Evolutionary conservation across 2,888 invertebrate species (phyloP).

Genomic region (Amphipyra berbera): DNA sequence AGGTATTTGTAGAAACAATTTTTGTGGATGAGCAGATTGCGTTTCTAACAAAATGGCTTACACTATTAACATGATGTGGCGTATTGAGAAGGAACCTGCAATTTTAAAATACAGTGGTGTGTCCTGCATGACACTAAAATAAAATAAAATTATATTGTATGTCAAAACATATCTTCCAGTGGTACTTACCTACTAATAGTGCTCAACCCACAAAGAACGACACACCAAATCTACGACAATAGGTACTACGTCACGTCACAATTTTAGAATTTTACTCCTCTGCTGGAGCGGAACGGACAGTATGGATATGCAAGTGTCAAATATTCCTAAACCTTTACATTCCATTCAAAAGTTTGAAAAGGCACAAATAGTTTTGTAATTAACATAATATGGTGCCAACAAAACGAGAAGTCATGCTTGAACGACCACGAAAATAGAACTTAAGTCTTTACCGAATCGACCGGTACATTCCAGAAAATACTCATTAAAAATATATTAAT

Average conservation of each 20-base stretch:
- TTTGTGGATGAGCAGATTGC: slow-evolving; percentile 24
- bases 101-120: neutral
- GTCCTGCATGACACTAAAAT: too few relatives aligned
- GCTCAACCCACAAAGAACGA: too few relatives aligned
- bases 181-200: too few relatives aligned
- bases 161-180: too few relatives aligned
- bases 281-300: slow-evolving; percentile 32
- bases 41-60: slow-evolving; percentile 22
- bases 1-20: slow-evolving; percentile 44
- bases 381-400: slow-evolving; percentile 49
- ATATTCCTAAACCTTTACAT: slow-evolving; percentile 57
- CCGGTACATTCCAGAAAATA: slow-evolving; percentile 21
- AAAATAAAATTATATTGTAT: too few relatives aligned
- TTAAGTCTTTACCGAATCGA: slow-evolving; percentile 10
- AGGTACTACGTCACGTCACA: slow-evolving; percentile 18
- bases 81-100: neutral
- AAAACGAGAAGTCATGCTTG: slow-evolving; percentile 21
- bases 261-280: slow-evolving; percentile 24
- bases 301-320: slow-evolving; percentile 58
- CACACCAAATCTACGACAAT: too few relatives aligned
- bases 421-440: slow-evolving; percentile 7
- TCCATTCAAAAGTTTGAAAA: slow-evolving; percentile 41
- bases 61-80: slow-evolving; percentile 23
- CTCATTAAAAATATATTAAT: neutral
- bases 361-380: slow-evolving; percentile 47